Evolutionary conservation across 2,113 vertebrate genomes (phyloP).

Genomic region (Pseudonaja textilis): DNA sequence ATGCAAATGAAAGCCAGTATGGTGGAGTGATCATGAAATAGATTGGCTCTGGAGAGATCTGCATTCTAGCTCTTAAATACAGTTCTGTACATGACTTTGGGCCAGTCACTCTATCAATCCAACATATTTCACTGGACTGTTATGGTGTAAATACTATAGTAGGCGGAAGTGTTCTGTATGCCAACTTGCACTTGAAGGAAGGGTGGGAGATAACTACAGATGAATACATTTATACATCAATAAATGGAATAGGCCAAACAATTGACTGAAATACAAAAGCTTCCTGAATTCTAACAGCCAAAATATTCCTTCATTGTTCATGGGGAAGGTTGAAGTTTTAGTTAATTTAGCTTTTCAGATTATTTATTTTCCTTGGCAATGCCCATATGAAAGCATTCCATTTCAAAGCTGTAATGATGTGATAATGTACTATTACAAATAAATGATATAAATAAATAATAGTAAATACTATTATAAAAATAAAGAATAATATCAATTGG

Average conservation of each 20-base stretch:
- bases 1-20: background rate
- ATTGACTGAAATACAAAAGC: background rate
- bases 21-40: background rate
- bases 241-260: background rate
- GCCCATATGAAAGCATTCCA: background rate
- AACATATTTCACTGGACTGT: background rate
- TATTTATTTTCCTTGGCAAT: background rate
- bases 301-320: background rate
- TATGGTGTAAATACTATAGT: background rate
- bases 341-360: background rate
- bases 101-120: background rate
- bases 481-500: too few species aligned
- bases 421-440: background rate
- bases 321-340: background rate
- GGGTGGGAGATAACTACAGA: background rate
- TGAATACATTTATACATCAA: background rate
- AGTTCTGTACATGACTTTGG: background rate
- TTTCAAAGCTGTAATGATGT: background rate
- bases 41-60: background rate
- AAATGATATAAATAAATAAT: too few species aligned
- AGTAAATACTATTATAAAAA: too few species aligned
- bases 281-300: background rate
- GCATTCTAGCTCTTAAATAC: background rate
- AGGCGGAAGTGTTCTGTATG: background rate
- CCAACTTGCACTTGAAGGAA: background rate